Base-by-base conservation (phyloP, 2,888 invertebrate species). In the Pristionchus mayeri region DNA sequence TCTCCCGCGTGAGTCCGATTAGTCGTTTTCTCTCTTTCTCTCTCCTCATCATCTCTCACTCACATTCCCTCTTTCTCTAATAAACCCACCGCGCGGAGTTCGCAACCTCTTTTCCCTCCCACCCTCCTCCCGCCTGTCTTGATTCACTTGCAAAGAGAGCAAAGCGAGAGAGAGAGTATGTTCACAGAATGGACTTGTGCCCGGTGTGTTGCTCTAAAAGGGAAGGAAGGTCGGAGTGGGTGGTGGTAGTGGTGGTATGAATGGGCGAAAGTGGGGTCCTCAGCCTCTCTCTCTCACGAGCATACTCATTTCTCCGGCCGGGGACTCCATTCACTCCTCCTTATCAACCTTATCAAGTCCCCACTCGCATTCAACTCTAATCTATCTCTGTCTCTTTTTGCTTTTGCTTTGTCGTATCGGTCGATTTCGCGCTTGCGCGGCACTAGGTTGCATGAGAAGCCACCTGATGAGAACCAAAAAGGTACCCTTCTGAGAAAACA, bases 161-260 rank as follows among this genome's bases (percentile, higher is more conserved):
- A 52, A 40, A 37, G n/a, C 13, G 30, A 27, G 40, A 16, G 40
- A 44, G 3, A 30, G 30, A 52, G 34, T 30, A 52, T 78, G 78
- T 48, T 52, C 52, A 52, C 21, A 78, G 52, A 78, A n/a, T 50
- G 40, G 67, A n/a, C 71, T 30, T 40, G 67, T 37, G 13, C 21
- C 54, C 7, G n/a, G n/a, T n/a, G n/a, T n/a, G n/a, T n/a, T n/a
- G 9, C 21, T 54, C 54, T 54, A 44, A 85, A 79, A 81, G 86
- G 86, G 18, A n/a, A 18, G 11, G 6, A 84, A 78, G 44, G 84
- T 86, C 86, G 83, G 75, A 84, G n/a, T 80, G 75, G 40, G 16
- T 63, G 80, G 76, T 18, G 75, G 30, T 3, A 16, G 37, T 24
- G 50, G 54, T 30, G 84, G 44, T 44, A 40, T 60, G 57, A 57